Conservation (phyloP, 2,888 invertebrate species). For the Limnephilus auricula region DNA sequence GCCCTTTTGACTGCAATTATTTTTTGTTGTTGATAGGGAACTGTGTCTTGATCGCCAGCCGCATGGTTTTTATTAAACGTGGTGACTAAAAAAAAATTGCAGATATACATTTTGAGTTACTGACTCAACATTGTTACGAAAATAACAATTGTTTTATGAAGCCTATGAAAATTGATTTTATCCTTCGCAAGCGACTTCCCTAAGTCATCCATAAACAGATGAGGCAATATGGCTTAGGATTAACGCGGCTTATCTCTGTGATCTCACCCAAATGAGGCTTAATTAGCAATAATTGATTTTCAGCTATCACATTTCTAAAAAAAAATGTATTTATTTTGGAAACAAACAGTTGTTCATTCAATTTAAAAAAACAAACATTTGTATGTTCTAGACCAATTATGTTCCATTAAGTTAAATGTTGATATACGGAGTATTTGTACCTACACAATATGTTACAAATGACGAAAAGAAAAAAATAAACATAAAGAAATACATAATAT, state of each 20-base stretch:
- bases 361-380: too few species aligned
- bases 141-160: neutral
- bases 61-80: neutral
- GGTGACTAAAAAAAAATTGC: neutral
- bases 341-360: too few species aligned
- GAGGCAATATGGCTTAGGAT: neutral
- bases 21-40: too few species aligned
- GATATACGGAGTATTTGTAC: too few species aligned
- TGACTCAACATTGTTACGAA: neutral
- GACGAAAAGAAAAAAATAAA: too few species aligned
- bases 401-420: too few species aligned
- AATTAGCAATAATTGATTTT: neutral
- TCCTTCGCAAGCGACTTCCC: neutral
- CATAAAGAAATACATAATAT: too few species aligned
- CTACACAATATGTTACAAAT: too few species aligned
- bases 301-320: neutral
- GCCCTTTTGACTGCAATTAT: too few species aligned
- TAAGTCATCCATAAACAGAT: neutral
- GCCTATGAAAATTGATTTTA: neutral
- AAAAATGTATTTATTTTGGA: too few species aligned
- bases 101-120: neutral
- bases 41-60: too few species aligned
- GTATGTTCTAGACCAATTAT: too few species aligned
- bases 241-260: neutral
- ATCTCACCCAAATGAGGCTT: neutral